Base-by-base conservation (phyloP, 2,888 invertebrate genomes). In the Nymphalis polychloros region DNA sequence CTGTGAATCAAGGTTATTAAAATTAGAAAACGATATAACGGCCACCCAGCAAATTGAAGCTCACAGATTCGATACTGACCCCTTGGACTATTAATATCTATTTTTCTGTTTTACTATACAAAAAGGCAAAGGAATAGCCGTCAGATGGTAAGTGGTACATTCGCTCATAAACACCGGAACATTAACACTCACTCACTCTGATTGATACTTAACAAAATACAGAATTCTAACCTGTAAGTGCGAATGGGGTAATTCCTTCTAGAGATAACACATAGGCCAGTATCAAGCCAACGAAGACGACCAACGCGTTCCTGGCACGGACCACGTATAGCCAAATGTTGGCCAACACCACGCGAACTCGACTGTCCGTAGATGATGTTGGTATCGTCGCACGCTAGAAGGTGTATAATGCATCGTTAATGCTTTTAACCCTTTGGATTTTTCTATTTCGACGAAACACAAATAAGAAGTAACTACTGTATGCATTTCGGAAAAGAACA, bases 241-340 rank as follows among this genome's bases (percentile, higher is more conserved):
- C 92, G 77, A 97, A 96, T 0, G 96, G 96, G 59, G 90, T 80
- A 0, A 88, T 70, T 0, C 94, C 87, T 75, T 94, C 94, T 10
- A 72, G 3, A 16, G 84, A 74, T 50, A 93, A 76, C 0, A 76
- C 69, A 68, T 81, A 92, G 0, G 97, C 96, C 31, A 97, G 77
- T 1, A 94, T 72, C 1, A 95, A 94, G 7, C 95, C 95, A 1
- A 93, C 79, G 63, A 97, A 89, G 23, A 98, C 97, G 2, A 96
- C 95, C 17, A 97, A 84, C 0, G 97, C 97, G 87, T 97, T 97
- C 67, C 97, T 92, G 0, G 95, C 95, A 31, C 97, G 89, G 1
- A 95, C 94, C 17, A 94, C 76, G 77, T 88, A 84, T 69, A 76
- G 72, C 78, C 85, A 84, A 6, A 70, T 72, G 1, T 67, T 71